Evolutionary conservation across 2,888 invertebrate genomes (phyloP).

Genomic region (Caenorhabditis sinica): DNA sequence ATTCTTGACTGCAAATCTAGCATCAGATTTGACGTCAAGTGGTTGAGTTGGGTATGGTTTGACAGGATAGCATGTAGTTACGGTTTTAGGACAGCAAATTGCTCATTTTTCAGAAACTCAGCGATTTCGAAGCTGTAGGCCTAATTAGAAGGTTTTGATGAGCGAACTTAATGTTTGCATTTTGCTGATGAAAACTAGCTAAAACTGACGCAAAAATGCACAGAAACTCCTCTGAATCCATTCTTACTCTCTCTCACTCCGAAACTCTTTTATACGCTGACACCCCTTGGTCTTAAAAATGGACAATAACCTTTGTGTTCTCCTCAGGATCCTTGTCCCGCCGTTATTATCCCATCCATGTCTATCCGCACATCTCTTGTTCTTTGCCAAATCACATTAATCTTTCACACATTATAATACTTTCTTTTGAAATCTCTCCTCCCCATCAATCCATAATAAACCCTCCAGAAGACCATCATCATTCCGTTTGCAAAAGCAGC

Average conservation of each 20-base stretch:
- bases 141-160: too few relatives aligned
- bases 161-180: too few relatives aligned
- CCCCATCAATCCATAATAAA: background rate
- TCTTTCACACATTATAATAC: constrained; percentile 17
- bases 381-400: constrained; percentile 24
- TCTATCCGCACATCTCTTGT: background rate
- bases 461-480: background rate
- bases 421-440: background rate
- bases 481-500: constrained; percentile 12
- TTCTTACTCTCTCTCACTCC: background rate
- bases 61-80: too few relatives aligned
- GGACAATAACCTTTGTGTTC: constrained; percentile 16
- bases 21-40: too few relatives aligned
- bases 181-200: too few relatives aligned
- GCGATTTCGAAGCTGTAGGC: too few relatives aligned
- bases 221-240: background rate
- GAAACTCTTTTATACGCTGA: background rate
- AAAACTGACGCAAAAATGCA: too few relatives aligned
- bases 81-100: too few relatives aligned
- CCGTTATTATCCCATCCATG: background rate
- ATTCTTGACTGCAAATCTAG: too few relatives aligned
- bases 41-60: too few relatives aligned
- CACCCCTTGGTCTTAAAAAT: background rate
- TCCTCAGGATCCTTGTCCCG: background rate
- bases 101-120: too few relatives aligned